Percentiles rank a stretch among this genome's conserved stretches.
Conservation (phyloP, 2,113 vertebrate species). For the Microcebus murinus region DNA sequence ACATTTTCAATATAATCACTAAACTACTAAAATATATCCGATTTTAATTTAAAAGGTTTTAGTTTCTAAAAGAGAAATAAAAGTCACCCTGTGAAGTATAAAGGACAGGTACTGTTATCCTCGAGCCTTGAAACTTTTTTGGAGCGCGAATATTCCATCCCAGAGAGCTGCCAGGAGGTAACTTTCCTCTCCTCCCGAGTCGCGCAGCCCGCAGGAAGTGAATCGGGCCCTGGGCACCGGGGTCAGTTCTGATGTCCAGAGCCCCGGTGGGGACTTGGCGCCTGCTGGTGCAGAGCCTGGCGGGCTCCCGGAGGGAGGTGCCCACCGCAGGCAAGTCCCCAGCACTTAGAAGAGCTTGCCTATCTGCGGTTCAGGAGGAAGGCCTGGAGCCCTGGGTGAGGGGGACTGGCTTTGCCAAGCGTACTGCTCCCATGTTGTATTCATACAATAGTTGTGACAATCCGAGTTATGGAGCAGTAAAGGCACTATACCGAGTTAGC, state of each 20-base stretch:
- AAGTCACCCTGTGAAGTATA: not conserved
- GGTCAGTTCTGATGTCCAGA: not conserved
- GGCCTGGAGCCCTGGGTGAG: rapidly evolving
- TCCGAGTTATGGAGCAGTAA: too few species aligned
- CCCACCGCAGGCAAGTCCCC: rapidly evolving
- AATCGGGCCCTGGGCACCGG: rapidly evolving
- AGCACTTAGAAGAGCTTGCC: not conserved
- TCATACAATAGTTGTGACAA: not conserved
- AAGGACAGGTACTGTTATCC: not conserved
- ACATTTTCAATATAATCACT: not conserved
- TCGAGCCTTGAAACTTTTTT: not conserved
- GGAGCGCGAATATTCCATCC: not conserved
- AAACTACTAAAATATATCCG: not conserved
- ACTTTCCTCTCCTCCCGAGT: not conserved
- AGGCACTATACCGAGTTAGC: not conserved
- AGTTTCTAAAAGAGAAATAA: not conserved
- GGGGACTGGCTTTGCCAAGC: not conserved
- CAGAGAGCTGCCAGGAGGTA: not conserved
- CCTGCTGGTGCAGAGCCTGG: not conserved
- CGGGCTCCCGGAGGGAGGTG: not conserved
- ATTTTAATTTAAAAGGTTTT: not conserved
- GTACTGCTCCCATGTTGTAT: not conserved
- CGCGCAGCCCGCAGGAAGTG: not conserved
- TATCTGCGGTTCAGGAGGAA: not conserved
- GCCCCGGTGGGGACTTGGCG: not conserved